Evolutionary conservation across 2,797 vertebrate genomes (phyloP), one percentile per base, ranked within the genome.

Genomic region (Pantherophis vulpinus): DNA sequence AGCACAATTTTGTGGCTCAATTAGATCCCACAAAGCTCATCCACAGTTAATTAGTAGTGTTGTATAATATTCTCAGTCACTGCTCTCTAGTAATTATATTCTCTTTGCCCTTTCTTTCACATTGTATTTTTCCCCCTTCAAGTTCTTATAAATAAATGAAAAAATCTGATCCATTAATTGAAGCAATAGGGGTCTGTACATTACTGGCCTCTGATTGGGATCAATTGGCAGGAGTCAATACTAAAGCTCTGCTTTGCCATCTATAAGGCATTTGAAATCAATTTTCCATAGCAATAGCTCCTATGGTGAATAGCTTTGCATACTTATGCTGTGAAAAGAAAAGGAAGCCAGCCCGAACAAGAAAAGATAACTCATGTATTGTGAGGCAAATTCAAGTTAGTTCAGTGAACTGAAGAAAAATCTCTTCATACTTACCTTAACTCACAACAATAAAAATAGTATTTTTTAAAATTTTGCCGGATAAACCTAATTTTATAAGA

Each of bases 91-190:
- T 42, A 91, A 93, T 93, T 91, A 91, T 47, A 29, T 91, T 91
- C 56, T 91, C 42, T n/a, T 91, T 91, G 14, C 88, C 60, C n/a
- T 91, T 91, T 91, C 86, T 63, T 79, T 18, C 54, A 32, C 61
- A 91, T 93, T 87, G 83, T 93, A n/a, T n/a, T 59, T 54, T 58
- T 3, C 14, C 23, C 27, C 16, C 60, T 63, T 66, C 32, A 88
- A 51, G n/a, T 60, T 60, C 56, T 20, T 51, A 32, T 90, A 93
- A 93, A 59, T 61, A 59, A 58, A 88, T 37, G 37, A 90, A 70
- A 89, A 58, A 83, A 60, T n/a, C 8, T 59, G 37, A 91, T 90
- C 61, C 63, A 88, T 91, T 90, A 93, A 93, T 91, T 42, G 86
- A 79, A 93, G 86, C 86, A 88, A 88, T 54, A 27, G 89, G 63